Evolutionary conservation across 1,140 invertebrate genomes (phyloP).

Genomic region (Hycleus phaleratus): DNA sequence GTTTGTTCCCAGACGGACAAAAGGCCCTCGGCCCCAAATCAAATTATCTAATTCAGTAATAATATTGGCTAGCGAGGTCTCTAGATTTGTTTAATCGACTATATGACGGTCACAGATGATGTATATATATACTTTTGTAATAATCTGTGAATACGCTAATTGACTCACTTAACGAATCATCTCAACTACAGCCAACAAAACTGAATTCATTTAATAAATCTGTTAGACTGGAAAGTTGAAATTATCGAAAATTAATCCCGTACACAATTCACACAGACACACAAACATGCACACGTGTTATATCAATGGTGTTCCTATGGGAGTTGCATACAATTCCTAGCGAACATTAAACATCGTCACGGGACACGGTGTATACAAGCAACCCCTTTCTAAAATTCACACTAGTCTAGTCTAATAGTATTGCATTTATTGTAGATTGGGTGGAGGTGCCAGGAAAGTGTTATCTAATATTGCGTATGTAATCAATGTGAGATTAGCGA

Average conservation of each 20-base stretch:
- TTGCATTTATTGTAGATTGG: background rate
- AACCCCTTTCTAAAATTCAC: background rate
- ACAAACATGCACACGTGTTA: too few species aligned
- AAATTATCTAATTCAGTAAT: constrained; percentile 38
- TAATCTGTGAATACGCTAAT: too few species aligned
- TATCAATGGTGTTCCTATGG: constrained; percentile 3
- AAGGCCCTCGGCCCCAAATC: constrained; percentile 36
- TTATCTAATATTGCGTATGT: constrained; percentile 28
- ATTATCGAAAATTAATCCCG: too few species aligned
- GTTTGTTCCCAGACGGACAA: constrained; percentile 33
- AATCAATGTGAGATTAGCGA: constrained; percentile 30
- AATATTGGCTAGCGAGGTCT: constrained; percentile 26
- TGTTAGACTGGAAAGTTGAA: too few species aligned
- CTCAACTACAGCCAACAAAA: background rate
- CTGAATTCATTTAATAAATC: background rate
- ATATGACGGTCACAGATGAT: constrained; percentile 26
- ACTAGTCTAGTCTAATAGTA: background rate
- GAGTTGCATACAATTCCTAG: constrained; percentile 4
- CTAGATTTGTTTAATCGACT: constrained; percentile 37
- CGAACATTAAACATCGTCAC: constrained; percentile 3
- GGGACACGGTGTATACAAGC: background rate
- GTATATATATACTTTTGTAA: too few species aligned
- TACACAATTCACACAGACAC: too few species aligned
- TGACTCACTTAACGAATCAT: too few species aligned
- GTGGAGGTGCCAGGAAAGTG: constrained; percentile 11